These are phyloP conservation scores for Mylabris sibirica DNA, from an alignment of 2,888 invertebrate genomes.

Conservation along the genomic window DNA sequence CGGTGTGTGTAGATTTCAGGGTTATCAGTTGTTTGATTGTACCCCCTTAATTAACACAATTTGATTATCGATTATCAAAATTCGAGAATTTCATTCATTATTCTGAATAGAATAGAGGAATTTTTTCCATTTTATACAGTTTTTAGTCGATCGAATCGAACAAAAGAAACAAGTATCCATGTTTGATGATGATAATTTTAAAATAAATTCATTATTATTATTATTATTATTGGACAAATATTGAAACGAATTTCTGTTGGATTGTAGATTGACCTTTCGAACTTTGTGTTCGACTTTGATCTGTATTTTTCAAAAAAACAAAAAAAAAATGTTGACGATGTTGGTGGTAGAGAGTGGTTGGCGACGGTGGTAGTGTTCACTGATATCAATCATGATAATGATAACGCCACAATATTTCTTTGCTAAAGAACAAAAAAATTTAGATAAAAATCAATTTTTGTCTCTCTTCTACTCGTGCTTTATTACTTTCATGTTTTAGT, in stretches of 20 bases:
- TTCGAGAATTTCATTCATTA: neutral
- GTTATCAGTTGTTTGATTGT: neutral
- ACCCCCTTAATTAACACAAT: neutral
- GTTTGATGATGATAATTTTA: neutral
- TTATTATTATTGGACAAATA: conserved; percentile 17
- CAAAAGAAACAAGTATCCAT: neutral
- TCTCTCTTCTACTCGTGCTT: too few species aligned
- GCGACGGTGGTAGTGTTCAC: neutral
- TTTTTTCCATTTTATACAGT: neutral
- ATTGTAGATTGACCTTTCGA: conserved; percentile 18
- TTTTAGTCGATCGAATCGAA: neutral
- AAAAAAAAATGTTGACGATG: neutral
- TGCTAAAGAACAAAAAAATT: too few species aligned
- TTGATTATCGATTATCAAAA: neutral
- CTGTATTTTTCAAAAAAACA: neutral
- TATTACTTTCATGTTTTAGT: neutral
- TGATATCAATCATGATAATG: neutral
- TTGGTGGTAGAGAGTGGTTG: neutral
- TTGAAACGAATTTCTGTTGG: conserved; percentile 14
- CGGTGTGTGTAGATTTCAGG: neutral
- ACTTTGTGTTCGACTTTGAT: conserved; percentile 12
- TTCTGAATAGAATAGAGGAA: too few species aligned
- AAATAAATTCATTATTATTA: neutral
- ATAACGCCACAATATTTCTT: neutral
- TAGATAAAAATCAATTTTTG: too few species aligned